Conservation (phyloP, 2,797 vertebrate genomes). For the Heteromormyrus szaboi region DNA sequence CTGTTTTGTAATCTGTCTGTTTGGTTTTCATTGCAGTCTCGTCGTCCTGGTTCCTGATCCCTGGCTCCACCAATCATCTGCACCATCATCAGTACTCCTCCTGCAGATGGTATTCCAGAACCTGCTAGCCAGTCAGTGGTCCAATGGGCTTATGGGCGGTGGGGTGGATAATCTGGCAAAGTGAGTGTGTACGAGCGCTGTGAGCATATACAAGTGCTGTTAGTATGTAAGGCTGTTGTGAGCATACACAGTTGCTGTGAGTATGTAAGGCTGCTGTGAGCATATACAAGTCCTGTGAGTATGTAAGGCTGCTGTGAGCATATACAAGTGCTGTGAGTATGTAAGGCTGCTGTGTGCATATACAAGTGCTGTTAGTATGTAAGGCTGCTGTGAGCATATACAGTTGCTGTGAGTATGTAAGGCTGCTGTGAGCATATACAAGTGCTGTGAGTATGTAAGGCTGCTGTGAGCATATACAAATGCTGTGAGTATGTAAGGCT, state of each 20-base stretch:
- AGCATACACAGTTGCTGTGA: not conserved
- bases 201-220: not conserved
- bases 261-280: too few species aligned
- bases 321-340: not conserved
- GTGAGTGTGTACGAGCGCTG: not conserved
- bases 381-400: too few species aligned
- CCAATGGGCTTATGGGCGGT: not conserved
- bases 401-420: too few species aligned
- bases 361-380: not conserved
- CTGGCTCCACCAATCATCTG: not conserved
- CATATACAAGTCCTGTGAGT: too few species aligned
- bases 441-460: not conserved
- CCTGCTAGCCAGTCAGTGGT: not conserved
- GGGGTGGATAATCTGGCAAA: not conserved
- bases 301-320: too few species aligned
- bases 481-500: not conserved
- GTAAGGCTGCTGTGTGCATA: not conserved
- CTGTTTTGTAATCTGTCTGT: conserved; percentile 8
- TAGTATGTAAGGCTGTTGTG: not conserved
- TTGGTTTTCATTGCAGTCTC: not conserved
- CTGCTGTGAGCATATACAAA: not conserved
- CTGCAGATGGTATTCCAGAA: not conserved
- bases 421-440: too few species aligned
- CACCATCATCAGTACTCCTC: not conserved
- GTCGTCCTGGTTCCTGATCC: not conserved